These are phyloP conservation scores for Cecidostiba fungosa DNA, from an alignment of 2,888 invertebrate species.

Conservation along the genomic window DNA sequence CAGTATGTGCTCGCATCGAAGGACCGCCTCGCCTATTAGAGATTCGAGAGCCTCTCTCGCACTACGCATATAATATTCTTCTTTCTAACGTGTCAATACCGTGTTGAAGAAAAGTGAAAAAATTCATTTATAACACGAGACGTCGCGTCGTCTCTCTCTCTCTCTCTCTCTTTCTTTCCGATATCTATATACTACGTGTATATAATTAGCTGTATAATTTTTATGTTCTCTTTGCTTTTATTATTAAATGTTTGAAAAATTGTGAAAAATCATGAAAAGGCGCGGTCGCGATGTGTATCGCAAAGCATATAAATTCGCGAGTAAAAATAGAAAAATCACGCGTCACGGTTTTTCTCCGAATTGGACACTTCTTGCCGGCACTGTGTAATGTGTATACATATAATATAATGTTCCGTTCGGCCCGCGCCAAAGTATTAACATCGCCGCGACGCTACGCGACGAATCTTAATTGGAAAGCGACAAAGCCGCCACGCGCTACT, in stretches of 20 bases:
- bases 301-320: neutral
- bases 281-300: neutral
- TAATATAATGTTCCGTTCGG: neutral
- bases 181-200: too few species aligned
- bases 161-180: too few species aligned
- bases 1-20: slow-evolving; percentile 44
- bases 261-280: too few species aligned
- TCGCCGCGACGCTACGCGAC: slow-evolving; percentile 45
- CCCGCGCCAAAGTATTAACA: slow-evolving; percentile 32
- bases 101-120: too few species aligned
- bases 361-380: slow-evolving; percentile 16
- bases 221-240: neutral
- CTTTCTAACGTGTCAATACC: too few species aligned
- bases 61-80: too few species aligned
- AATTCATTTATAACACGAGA: too few species aligned
- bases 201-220: too few species aligned
- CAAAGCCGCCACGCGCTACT: slow-evolving; percentile 71
- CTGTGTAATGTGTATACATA: neutral
- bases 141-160: too few species aligned
- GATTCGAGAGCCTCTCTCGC: too few species aligned
- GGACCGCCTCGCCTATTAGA: neutral
- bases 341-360: slow-evolving; percentile 26
- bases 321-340: slow-evolving; percentile 48
- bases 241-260: neutral
- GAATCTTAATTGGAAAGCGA: slow-evolving; percentile 60